Evolutionary conservation across 1,140 invertebrate species (phyloP).

Genomic region (Oedothorax gibbosus): DNA sequence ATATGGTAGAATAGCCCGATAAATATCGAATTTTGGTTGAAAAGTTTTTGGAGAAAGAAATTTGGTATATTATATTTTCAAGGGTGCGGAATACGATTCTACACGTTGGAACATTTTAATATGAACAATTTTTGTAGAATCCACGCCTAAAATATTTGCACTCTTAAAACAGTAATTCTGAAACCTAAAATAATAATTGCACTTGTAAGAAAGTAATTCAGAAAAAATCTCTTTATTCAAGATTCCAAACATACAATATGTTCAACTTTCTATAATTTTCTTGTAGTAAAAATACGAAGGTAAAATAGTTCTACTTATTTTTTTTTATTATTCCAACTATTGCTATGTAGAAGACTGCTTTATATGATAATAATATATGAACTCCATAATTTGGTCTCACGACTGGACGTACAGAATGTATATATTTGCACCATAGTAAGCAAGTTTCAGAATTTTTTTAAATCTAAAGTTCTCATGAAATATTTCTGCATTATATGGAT

Average conservation of each 20-base stretch:
- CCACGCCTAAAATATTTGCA: no score
- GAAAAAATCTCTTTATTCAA: constrained; percentile 48
- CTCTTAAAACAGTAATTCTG: no score
- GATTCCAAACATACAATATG: constrained; percentile 16
- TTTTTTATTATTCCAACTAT: neutral
- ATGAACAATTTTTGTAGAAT: no score
- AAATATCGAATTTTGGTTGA: no score
- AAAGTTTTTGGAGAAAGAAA: no score
- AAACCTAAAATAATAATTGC: no score
- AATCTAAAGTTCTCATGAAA: neutral
- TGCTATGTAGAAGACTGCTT: constrained; percentile 7
- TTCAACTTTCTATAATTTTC: constrained; percentile 30
- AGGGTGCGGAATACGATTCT: no score
- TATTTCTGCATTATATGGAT: neutral
- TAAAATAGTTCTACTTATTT: constrained; percentile 51
- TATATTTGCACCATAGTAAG: constrained; percentile 24
- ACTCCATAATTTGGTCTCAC: constrained; percentile 33
- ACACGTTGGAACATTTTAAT: no score
- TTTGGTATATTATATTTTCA: no score
- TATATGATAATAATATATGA: constrained; percentile 14
- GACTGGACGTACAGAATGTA: constrained; percentile 36
- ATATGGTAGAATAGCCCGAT: no score
- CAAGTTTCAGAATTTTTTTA: neutral
- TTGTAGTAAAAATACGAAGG: constrained; percentile 57
- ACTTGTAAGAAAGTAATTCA: neutral